These are phyloP conservation scores for Volucella zonaria DNA, from an alignment of 2,888 invertebrate genomes.

Conservation along the genomic window DNA sequence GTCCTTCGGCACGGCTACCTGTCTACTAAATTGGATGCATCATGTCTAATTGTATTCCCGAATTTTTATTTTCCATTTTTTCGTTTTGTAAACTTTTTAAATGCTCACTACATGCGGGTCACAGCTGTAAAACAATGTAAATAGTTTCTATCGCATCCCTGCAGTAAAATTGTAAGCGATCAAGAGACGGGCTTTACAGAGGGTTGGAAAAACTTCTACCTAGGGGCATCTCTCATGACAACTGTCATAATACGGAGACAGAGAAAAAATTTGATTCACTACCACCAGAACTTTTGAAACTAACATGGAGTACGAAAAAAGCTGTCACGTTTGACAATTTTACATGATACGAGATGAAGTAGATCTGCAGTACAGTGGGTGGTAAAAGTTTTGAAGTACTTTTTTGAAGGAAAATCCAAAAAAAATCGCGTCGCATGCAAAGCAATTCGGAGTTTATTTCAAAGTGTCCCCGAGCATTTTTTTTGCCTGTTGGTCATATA, in stretches of 20 bases:
- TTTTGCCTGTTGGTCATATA: too few species aligned
- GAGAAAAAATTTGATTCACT: conserved; percentile 38
- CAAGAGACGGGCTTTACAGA: neutral
- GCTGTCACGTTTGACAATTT: conserved; percentile 24
- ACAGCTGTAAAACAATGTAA: conserved; percentile 13
- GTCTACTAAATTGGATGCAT: conserved; percentile 45
- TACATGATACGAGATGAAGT: conserved; percentile 29
- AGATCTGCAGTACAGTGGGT: conserved; percentile 17
- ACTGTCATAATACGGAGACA: conserved; percentile 50
- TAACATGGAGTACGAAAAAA: conserved; percentile 14
- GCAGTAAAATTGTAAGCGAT: conserved; percentile 25
- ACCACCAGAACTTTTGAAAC: conserved; percentile 21
- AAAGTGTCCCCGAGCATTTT: too few species aligned
- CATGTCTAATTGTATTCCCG: conserved; percentile 31
- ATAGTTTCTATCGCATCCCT: conserved; percentile 5
- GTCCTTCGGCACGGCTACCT: conserved; percentile 4
- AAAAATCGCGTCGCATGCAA: too few species aligned
- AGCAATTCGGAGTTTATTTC: too few species aligned
- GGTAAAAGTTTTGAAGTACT: neutral
- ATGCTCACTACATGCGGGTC: conserved; percentile 2
- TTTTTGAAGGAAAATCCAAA: neutral
- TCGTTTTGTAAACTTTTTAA: conserved; percentile 19
- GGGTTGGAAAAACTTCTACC: conserved; percentile 2
- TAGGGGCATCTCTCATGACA: conserved; percentile 30
- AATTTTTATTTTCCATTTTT: neutral